Percentiles rank a stretch among this genome's conserved stretches.
These are phyloP conservation scores for Laticauda laticaudata DNA, from an alignment of 2,113 vertebrate species.

Conservation along the genomic window DNA sequence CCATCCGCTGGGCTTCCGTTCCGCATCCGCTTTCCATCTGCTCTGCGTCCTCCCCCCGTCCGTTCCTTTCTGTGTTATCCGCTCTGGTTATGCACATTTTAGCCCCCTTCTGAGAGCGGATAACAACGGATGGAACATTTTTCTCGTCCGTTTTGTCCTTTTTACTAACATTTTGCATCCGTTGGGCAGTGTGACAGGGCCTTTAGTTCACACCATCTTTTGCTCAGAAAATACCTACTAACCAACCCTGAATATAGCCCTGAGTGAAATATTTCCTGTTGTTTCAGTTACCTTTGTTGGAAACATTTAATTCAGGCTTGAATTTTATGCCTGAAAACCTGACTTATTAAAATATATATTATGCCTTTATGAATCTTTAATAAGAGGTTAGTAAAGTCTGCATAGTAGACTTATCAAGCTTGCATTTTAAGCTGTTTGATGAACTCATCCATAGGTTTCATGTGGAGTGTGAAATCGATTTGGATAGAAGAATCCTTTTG, in stretches of 20 bases:
- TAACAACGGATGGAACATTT: too few relatives aligned
- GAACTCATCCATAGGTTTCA: slow-evolving; percentile 52
- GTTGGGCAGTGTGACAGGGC: too few relatives aligned
- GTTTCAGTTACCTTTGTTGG: neutral
- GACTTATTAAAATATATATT: slow-evolving; percentile 69
- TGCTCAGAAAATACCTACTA: neutral
- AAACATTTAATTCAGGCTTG: slow-evolving; percentile 33
- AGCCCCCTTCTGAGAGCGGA: too few relatives aligned
- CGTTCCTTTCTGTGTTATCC: too few relatives aligned
- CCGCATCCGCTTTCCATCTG: too few relatives aligned
- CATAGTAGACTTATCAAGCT: slow-evolving; percentile 62
- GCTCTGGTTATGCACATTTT: too few relatives aligned
- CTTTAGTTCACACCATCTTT: neutral
- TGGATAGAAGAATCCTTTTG: slow-evolving; percentile 3
- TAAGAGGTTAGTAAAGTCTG: slow-evolving; percentile 59
- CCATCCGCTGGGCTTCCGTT: too few relatives aligned
- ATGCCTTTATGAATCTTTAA: slow-evolving; percentile 70
- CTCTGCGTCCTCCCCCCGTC: too few relatives aligned
- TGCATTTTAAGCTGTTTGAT: slow-evolving; percentile 51
- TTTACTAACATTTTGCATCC: too few relatives aligned
- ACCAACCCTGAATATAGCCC: neutral
- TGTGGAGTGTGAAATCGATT: neutral
- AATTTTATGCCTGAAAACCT: slow-evolving; percentile 47
- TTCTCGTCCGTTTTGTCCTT: too few relatives aligned
- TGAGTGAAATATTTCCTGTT: slow-evolving; percentile 18